Percentiles rank a stretch among this genome's conserved stretches.
phyloP scores from a whole-genome alignment of 2,888 invertebrate species.

The Brenthis daphne region DNA sequence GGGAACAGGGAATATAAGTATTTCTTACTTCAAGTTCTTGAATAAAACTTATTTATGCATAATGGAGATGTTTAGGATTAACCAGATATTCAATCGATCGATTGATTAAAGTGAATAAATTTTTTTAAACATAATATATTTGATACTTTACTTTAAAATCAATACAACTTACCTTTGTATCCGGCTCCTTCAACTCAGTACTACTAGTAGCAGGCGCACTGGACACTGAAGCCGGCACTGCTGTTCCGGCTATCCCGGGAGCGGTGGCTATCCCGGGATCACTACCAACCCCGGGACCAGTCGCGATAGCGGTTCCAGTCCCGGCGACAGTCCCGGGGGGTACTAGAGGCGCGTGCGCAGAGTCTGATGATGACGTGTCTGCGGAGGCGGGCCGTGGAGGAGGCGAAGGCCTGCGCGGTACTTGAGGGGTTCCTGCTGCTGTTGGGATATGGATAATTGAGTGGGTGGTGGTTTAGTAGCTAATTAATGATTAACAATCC shows the following conservation, averaged over 20 bases:
- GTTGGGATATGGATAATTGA: slow-evolving; percentile 17
- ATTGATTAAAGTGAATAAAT: no score
- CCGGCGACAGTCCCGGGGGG: slow-evolving; percentile 50
- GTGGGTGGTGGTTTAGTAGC: no score
- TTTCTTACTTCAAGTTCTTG: no score
- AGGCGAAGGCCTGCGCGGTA: slow-evolving; percentile 61
- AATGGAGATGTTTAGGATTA: no score
- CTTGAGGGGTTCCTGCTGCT: slow-evolving; percentile 36
- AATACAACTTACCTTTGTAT: slow-evolving; percentile 51
- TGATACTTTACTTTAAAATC: background rate
- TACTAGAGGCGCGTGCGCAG: slow-evolving; percentile 70
- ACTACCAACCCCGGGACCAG: slow-evolving; percentile 39
- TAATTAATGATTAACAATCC: no score
- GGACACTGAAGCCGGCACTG: no score
- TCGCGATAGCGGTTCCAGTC: slow-evolving; percentile 44
- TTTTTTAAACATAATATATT: no score
- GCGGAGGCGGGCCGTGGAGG: slow-evolving; percentile 77
- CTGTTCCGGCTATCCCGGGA: no score
- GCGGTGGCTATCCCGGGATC: slow-evolving; percentile 23
- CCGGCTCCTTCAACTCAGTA: slow-evolving; percentile 53
- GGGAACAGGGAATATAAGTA: background rate
- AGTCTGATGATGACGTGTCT: slow-evolving; percentile 81
- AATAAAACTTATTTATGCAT: no score
- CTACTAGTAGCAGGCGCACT: slow-evolving; percentile 37
- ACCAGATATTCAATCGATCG: no score